Conservation (phyloP, 2,888 invertebrate genomes). For the Philereme vetulata region DNA sequence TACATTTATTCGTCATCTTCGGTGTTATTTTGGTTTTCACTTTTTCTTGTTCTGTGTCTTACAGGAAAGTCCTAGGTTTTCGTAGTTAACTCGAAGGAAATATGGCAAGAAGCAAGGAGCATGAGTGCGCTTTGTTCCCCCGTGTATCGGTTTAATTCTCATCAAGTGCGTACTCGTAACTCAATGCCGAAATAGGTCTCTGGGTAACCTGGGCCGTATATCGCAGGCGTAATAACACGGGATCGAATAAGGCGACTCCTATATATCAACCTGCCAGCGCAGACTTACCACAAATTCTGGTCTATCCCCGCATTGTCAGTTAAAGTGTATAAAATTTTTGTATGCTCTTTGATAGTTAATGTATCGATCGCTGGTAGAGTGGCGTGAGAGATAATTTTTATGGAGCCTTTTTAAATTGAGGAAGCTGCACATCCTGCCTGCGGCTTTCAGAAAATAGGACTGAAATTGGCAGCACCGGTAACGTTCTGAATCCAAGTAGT, state of each 20-base stretch:
- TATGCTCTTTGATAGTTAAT: conserved; percentile 21
- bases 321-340: conserved; percentile 38
- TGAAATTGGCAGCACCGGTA: neutral
- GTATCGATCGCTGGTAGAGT: conserved; percentile 13
- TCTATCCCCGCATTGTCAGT: conserved; percentile 40
- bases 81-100: conserved; percentile 1
- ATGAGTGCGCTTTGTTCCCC: conserved; percentile 23
- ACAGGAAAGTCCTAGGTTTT: neutral
- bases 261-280: conserved; percentile 55
- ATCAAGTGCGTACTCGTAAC: conserved; percentile 35
- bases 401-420: conserved; percentile 13
- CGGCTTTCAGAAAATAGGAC: neutral
- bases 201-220: conserved; percentile 43
- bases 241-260: conserved; percentile 51
- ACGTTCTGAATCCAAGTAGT: too few species aligned
- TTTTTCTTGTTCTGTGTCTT: neutral
- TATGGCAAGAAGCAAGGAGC: conserved; percentile 17
- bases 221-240: conserved; percentile 45
- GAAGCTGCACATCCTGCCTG: neutral
- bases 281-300: conserved; percentile 45
- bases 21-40: neutral
- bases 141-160: conserved; percentile 36
- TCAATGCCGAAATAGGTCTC: conserved; percentile 40
- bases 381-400: conserved; percentile 10
- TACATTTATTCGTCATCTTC: neutral